Conservation (phyloP, 2,797 vertebrate genomes). For the Sternarchorhynchus goeldii region DNA sequence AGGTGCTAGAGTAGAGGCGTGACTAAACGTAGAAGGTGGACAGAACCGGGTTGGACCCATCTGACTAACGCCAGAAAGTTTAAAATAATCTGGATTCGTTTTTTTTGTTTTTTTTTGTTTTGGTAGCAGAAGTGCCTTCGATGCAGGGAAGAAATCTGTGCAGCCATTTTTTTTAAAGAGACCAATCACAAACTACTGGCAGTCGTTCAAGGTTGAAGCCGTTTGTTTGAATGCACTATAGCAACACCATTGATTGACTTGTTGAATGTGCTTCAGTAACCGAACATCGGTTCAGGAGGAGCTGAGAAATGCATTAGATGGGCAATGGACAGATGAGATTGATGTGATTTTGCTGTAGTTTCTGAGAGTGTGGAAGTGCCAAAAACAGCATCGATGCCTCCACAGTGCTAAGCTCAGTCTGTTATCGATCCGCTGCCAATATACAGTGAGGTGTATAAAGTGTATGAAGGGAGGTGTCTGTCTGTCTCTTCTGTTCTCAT, state of each 20-base stretch:
- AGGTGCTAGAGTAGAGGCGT: too few relatives aligned
- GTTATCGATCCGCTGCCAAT: too few relatives aligned
- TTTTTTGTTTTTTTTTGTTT: background rate
- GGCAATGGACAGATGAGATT: background rate
- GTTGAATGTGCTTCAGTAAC: conserved; percentile 12
- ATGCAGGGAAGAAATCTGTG: background rate
- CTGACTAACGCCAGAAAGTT: background rate
- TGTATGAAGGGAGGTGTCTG: too few relatives aligned
- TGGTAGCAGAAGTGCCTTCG: background rate
- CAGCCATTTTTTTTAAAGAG: conserved; percentile 21
- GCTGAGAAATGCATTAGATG: conserved; percentile 3
- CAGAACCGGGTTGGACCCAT: too few relatives aligned
- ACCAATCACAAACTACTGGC: background rate
- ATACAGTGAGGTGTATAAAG: too few relatives aligned
- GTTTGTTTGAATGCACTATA: conserved; percentile 26
- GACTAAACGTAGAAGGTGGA: too few relatives aligned
- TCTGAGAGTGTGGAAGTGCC: conserved; percentile 4
- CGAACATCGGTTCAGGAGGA: background rate
- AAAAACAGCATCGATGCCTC: background rate
- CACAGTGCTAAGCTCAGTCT: too few relatives aligned
- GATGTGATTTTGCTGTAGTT: background rate
- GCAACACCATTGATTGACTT: conserved; percentile 28
- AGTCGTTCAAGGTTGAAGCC: conserved; percentile 15
- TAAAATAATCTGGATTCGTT: conserved; percentile 8
- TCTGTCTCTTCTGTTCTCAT: too few relatives aligned